Evolutionary conservation across 2,113 vertebrate species (phyloP).

Genomic region (Gymnorhina tibicen): DNA sequence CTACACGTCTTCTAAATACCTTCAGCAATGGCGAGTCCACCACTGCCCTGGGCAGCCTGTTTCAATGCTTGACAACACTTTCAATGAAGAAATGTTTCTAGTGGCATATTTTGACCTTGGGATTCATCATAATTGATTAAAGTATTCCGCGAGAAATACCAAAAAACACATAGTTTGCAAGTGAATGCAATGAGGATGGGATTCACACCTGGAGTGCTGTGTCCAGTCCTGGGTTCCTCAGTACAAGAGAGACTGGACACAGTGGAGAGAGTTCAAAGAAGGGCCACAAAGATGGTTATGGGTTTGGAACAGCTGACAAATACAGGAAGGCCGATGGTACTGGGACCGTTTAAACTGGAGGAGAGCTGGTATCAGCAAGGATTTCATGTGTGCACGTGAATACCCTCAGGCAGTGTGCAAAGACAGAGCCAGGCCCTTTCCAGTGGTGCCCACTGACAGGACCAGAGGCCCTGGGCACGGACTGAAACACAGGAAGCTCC

Average conservation of each 20-base stretch:
- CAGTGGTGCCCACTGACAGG: background rate
- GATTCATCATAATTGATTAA: background rate
- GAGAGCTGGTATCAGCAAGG: background rate
- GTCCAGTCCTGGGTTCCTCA: background rate
- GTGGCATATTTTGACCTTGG: background rate
- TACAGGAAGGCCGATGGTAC: accelerated
- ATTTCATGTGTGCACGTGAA: background rate
- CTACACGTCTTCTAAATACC: background rate
- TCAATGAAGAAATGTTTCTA: background rate
- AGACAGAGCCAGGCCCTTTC: accelerated
- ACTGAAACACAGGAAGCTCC: background rate
- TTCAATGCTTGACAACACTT: background rate
- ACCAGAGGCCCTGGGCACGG: background rate
- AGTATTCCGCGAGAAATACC: background rate
- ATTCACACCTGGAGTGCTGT: background rate
- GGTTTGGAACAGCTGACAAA: background rate
- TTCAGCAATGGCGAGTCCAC: background rate
- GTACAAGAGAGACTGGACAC: background rate
- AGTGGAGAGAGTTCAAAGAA: background rate
- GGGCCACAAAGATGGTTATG: background rate
- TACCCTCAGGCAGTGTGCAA: background rate
- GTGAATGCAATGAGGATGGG: background rate
- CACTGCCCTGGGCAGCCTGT: background rate
- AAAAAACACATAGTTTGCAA: background rate
- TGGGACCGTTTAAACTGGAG: background rate